Conservation (phyloP, 37 sponge, comb jelly and placozoan genomes). For the Eunapius fragilis region DNA sequence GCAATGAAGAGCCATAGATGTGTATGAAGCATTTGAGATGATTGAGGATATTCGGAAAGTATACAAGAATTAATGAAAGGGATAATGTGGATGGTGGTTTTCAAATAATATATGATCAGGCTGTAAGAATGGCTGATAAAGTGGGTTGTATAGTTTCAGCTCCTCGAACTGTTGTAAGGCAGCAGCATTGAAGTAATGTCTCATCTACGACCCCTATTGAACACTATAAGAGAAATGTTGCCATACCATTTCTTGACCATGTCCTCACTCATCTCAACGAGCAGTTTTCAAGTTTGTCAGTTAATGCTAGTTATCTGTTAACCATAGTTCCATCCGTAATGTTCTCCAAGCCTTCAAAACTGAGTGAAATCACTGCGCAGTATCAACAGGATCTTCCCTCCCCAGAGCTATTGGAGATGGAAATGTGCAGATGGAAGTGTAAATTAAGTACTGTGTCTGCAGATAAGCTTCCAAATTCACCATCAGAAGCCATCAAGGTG, state of each 20-base stretch:
- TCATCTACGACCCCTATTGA: constrained; percentile 21
- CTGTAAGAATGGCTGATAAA: not conserved
- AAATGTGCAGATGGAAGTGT: constrained; percentile 32
- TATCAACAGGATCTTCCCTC: constrained; percentile 45
- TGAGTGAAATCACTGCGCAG: not conserved
- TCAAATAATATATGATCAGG: constrained; percentile 4
- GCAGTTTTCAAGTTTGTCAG: constrained; percentile 19
- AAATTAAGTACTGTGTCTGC: constrained; percentile 1
- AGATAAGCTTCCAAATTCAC: constrained; percentile 25
- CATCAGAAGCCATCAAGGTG: constrained; percentile 29
- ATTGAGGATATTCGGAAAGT: not conserved
- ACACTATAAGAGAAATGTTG: constrained; percentile 33
- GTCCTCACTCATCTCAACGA: constrained; percentile 7
- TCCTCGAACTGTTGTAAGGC: not conserved
- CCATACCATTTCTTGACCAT: constrained; percentile 57
- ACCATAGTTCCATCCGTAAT: constrained; percentile 39
- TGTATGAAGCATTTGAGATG: constrained; percentile 49
- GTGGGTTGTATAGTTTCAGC: not conserved
- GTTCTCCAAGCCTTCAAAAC: constrained; percentile 1
- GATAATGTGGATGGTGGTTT: constrained; percentile 1
- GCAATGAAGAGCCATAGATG: constrained; percentile 32
- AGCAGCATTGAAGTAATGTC: constrained; percentile 42
- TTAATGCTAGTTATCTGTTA: constrained; percentile 23
- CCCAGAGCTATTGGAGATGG: constrained; percentile 28
- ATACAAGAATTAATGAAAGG: constrained; percentile 18